Evolutionary conservation across 2,888 invertebrate genomes (phyloP), one percentile per base, ranked within the genome.

Genomic region (Lobophora halterata): DNA sequence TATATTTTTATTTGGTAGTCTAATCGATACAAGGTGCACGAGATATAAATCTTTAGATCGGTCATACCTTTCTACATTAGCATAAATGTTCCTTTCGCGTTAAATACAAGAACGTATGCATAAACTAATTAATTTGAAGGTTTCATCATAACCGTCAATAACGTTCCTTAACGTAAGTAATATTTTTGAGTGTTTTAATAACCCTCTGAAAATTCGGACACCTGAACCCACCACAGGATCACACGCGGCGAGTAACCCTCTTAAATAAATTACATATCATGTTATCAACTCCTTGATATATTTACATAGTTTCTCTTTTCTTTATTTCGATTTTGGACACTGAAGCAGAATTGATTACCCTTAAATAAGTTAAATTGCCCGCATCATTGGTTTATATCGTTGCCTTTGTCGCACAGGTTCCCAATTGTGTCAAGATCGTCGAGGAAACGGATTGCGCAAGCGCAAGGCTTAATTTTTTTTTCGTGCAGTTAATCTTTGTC

Each of bases 381-480:
- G 82, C 79, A 81, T 82, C 71, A 73, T 56, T 71, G 67, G 60
- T 62, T 72, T 59, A 63, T 62, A 55, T 59, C 58, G 65, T 51
- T 56, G 61, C 55, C 60, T 71, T 71, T 76, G 74, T 70, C 79
- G 72, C 68, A 49, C 61, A 71, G 63, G 69, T 70, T 72, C 65
- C 74, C 73, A 80, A 71, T 63, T 56, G 70, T 79, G 85, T 71
- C 81, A 81, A 82, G 85, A 81, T 67, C 71, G 51, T 25, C 48
- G 35, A 52, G 51, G 46, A 33, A 63, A 53, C 41, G 26, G 50
- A 55, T 72, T 68, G 61, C 49, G 67, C 65, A 71, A 78, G 61
- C 49, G 67, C 65, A 71, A 78, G 65, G 65, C 65, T 72, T 70
- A 52, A 69, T 69, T 62, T 57, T 62, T 49, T 50, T 49, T 48